A percentile compares a stretch with the other conserved stretches of the same genome.
Evolutionary conservation across 1,140 invertebrate species (phyloP).

Genomic region (Phymorhynchus buccinoides): DNA sequence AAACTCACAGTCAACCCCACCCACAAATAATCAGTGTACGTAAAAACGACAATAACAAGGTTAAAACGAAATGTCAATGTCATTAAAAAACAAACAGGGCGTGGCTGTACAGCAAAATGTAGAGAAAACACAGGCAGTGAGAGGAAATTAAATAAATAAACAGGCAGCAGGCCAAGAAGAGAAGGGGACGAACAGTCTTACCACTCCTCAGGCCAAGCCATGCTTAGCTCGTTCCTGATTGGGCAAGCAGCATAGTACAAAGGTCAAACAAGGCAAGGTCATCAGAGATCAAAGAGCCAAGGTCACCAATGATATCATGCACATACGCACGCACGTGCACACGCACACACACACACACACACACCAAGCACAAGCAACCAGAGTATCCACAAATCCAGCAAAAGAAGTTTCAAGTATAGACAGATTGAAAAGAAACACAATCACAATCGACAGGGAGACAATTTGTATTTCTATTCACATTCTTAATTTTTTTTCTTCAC

Average conservation of each 20-base stretch:
- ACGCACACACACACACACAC: no score
- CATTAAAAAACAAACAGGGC: not conserved
- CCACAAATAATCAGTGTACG: not conserved
- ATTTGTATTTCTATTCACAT: no score
- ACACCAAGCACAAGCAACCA: not conserved
- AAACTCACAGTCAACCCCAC: no score
- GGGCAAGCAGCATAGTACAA: conserved; percentile 23
- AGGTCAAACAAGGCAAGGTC: conserved; percentile 30
- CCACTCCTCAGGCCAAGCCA: conserved; percentile 25
- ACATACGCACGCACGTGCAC: not conserved
- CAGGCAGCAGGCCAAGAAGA: not conserved
- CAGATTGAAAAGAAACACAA: no score
- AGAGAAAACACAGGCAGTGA: not conserved
- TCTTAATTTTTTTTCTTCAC: no score
- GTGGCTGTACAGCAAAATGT: not conserved
- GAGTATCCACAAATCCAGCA: not conserved
- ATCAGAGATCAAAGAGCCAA: not conserved
- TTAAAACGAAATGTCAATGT: not conserved
- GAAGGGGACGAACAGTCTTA: conserved; percentile 1
- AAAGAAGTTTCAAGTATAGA: not conserved
- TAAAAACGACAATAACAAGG: not conserved
- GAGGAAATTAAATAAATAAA: no score
- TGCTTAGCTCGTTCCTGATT: conserved; percentile 34
- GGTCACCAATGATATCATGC: not conserved
- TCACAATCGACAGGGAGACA: no score